phyloP scores from a whole-genome alignment of 2,797 vertebrate species.

The Echeneis naucrates region DNA sequence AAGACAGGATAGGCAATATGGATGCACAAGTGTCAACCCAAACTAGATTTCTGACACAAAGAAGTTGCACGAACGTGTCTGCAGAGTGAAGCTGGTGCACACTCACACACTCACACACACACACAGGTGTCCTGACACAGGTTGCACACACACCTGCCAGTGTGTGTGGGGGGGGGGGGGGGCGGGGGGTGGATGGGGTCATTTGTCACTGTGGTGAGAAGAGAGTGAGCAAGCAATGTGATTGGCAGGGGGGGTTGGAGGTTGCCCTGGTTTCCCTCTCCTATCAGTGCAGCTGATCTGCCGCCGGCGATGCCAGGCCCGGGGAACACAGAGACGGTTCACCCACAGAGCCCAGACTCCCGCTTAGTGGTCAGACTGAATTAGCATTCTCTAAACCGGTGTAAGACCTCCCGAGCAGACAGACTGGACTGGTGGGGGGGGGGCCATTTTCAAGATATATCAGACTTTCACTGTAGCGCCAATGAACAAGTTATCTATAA shows the following conservation, averaged over 20 bases:
- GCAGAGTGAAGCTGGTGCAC: constrained; percentile 38
- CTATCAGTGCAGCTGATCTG: constrained; percentile 79
- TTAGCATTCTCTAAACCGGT: constrained; percentile 77
- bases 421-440: constrained; percentile 38
- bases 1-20: neutral
- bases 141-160: constrained; percentile 68
- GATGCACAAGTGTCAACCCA: neutral
- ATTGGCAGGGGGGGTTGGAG: constrained; percentile 72
- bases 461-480: constrained; percentile 38
- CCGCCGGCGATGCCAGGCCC: constrained; percentile 70
- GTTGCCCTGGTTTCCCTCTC: constrained; percentile 77
- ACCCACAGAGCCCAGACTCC: constrained; percentile 72
- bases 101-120: constrained; percentile 19
- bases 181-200: constrained; percentile 55
- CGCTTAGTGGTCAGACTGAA: constrained; percentile 76
- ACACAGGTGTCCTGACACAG: constrained; percentile 59
- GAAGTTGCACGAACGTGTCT: neutral
- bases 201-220: constrained; percentile 60
- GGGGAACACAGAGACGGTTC: constrained; percentile 74
- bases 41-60: constrained; percentile 1
- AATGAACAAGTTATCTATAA: constrained; percentile 39
- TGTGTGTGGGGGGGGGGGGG: constrained; percentile 45
- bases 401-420: constrained; percentile 63
- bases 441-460: constrained; percentile 42
- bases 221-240: constrained; percentile 42